phyloP scores from a whole-genome alignment of 1,140 invertebrate genomes.

The Acromyrmex charruanus region DNA sequence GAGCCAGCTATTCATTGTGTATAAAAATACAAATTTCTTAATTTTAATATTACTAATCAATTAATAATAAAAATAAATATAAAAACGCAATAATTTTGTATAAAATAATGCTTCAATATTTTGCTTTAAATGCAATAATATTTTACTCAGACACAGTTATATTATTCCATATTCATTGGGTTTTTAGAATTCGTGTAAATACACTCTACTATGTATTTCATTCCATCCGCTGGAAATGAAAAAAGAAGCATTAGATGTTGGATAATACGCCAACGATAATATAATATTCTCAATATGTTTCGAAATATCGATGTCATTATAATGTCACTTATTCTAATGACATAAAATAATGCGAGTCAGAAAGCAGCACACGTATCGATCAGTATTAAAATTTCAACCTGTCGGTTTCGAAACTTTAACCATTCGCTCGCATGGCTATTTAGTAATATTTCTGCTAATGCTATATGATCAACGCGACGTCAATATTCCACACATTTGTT shows the following conservation, averaged over 20 bases:
- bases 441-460: slow-evolving; percentile 25
- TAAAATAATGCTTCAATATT: not conserved
- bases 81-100: not conserved
- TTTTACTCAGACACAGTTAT: not conserved
- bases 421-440: not conserved
- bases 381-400: slow-evolving; percentile 35
- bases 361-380: slow-evolving; percentile 22
- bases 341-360: not conserved
- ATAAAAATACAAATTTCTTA: too few relatives aligned
- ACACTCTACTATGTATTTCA: not conserved
- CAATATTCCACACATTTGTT: slow-evolving; percentile 33
- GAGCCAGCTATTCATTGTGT: too few relatives aligned
- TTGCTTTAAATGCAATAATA: not conserved
- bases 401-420: slow-evolving; percentile 10
- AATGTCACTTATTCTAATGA: not conserved
- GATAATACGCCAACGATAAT: not conserved
- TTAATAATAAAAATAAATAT: too few relatives aligned
- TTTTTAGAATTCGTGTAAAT: not conserved
- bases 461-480: slow-evolving; percentile 17
- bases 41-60: too few relatives aligned
- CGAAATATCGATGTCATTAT: not conserved
- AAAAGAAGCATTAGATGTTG: not conserved
- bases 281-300: not conserved
- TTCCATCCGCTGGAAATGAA: not conserved
- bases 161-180: not conserved